Evolutionary conservation across 2,113 vertebrate genomes (phyloP).

Genomic region (Felis catus): F.catus_Fca126_mat1.0 CM031411.1:118549001-118549500

Average conservation of each 20-base stretch:
- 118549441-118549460: neutral
- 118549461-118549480: neutral
- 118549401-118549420: neutral
- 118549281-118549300: neutral
- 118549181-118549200: neutral
- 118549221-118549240: neutral
- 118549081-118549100: neutral
- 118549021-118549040: neutral
- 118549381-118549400: neutral
- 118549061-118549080: neutral
- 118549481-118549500: neutral
- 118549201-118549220: neutral
- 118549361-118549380: neutral
- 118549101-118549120: neutral
- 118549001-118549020: neutral
- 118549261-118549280: neutral
- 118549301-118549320: neutral
- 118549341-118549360: neutral
- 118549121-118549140: neutral
- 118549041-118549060: neutral
- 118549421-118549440: rapidly evolving
- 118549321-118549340: neutral
- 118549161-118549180: neutral
- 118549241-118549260: neutral
- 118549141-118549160: neutral